Percentiles rank a stretch among this genome's conserved stretches.
These are phyloP conservation scores for Coracias cyanogaster DNA, from an alignment of 2,797 vertebrate genomes.

Conservation along the genomic window DNA sequence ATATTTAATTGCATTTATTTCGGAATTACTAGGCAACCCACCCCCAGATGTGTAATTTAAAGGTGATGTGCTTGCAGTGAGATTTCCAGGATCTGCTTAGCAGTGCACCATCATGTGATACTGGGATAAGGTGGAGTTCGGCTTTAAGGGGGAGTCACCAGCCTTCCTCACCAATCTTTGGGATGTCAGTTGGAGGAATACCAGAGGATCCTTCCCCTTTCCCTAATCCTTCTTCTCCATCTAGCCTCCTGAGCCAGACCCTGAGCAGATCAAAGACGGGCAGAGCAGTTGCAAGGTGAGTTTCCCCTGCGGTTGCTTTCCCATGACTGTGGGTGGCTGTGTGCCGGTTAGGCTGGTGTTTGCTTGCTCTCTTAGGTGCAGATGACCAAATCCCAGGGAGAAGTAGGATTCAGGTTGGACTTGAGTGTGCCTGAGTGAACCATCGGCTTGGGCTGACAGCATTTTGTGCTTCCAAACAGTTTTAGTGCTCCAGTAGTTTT, in stretches of 20 bases:
- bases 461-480: background rate
- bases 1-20: constrained; percentile 44
- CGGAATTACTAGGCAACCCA: constrained; percentile 72
- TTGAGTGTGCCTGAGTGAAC: background rate
- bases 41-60: constrained; percentile 56
- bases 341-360: background rate
- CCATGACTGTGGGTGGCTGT: background rate
- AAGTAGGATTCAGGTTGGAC: background rate
- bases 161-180: constrained; percentile 47
- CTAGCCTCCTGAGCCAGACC: background rate
- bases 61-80: constrained; percentile 45
- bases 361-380: background rate
- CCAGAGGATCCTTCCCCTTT: background rate
- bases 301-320: background rate
- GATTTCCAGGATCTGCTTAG: constrained; percentile 36
- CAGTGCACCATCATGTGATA: constrained; percentile 71
- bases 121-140: constrained; percentile 76
- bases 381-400: background rate
- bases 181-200: constrained; percentile 51
- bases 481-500: background rate
- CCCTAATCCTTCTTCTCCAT: background rate
- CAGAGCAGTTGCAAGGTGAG: constrained; percentile 54
- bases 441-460: background rate
- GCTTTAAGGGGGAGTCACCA: constrained; percentile 79
- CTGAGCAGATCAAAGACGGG: background rate